phyloP scores from a whole-genome alignment of 2,797 vertebrate species.

The Pteronotus mesoamericanus region DNA sequence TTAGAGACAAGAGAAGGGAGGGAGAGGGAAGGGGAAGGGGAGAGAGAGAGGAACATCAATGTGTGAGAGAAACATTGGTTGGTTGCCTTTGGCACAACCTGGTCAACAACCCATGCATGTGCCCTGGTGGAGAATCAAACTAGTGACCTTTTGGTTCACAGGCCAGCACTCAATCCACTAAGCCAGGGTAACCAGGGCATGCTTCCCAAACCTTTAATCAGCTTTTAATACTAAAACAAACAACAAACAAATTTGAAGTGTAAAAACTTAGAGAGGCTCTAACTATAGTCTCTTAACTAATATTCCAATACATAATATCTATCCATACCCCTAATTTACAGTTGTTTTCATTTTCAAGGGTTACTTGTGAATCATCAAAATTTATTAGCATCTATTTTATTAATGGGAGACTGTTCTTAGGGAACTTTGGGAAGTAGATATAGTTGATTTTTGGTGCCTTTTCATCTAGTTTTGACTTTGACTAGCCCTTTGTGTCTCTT shows the following conservation, averaged over 20 bases:
- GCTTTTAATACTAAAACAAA: background rate
- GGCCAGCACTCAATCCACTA: background rate
- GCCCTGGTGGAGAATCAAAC: background rate
- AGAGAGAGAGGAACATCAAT: background rate
- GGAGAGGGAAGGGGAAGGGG: background rate
- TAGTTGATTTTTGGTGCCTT: background rate
- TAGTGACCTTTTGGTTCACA: background rate
- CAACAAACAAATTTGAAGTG: background rate
- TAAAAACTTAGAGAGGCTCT: background rate
- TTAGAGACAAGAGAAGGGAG: background rate
- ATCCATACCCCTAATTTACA: background rate
- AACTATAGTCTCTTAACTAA: background rate
- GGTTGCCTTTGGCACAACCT: too few relatives aligned
- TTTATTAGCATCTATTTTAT: background rate
- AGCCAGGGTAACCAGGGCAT: background rate
- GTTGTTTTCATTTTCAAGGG: background rate
- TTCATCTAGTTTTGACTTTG: background rate
- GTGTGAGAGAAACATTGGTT: background rate
- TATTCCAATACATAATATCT: background rate
- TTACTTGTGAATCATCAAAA: background rate
- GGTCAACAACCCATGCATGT: background rate
- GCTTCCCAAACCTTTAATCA: background rate
- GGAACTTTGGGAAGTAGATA: background rate
- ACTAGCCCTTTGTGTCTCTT: background rate
- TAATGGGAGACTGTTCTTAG: background rate